Evolutionary conservation across 2,888 invertebrate species (phyloP).

Genomic region (Bursaphelenchus okinawaensis): DNA sequence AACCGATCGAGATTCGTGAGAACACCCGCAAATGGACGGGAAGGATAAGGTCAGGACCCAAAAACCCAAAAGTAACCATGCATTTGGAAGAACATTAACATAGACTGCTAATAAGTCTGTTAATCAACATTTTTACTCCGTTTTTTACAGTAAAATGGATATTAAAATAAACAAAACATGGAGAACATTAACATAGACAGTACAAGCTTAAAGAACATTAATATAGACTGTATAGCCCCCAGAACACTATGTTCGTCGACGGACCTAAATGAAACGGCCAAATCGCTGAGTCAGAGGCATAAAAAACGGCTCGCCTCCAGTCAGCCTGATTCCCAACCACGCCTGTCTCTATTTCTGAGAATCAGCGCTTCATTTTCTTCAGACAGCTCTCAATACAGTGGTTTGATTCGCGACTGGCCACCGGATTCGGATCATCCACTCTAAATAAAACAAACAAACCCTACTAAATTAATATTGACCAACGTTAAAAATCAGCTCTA

Average conservation of each 20-base stretch:
- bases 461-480: background rate
- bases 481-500: too few relatives aligned
- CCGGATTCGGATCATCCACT: background rate
- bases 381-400: background rate
- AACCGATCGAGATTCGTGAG: background rate
- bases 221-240: too few relatives aligned
- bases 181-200: too few relatives aligned
- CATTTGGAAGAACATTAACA: too few relatives aligned
- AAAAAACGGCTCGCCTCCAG: background rate
- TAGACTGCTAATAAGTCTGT: too few relatives aligned
- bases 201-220: too few relatives aligned
- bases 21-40: background rate
- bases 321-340: background rate
- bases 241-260: background rate
- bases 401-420: background rate
- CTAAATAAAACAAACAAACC: background rate
- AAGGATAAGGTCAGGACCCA: background rate
- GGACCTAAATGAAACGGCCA: background rate
- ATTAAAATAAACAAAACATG: too few relatives aligned
- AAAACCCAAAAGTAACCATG: too few relatives aligned
- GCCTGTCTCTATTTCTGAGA: background rate
- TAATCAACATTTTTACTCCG: too few relatives aligned
- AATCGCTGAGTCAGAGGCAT: background rate
- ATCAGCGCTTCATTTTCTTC: background rate
- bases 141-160: too few relatives aligned